Evolutionary conservation across 1,140 invertebrate species (phyloP), one percentile per base, ranked within the genome.

Genomic region (Hypsibius dujardini): DNA sequence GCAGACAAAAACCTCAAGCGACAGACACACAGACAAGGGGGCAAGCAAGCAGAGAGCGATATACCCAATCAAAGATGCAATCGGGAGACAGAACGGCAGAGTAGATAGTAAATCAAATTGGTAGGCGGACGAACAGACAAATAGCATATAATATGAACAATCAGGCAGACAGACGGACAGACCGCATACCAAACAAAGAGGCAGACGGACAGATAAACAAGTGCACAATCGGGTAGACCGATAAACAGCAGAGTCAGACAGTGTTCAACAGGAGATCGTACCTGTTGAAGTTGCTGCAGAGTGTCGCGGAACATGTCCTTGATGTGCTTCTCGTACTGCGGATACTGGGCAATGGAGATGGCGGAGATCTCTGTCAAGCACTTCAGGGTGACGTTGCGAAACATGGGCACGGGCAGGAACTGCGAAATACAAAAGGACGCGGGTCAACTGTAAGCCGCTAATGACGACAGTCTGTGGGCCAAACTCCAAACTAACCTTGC

Each of bases 381-480:
- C 79, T 97, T 96, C 70, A 99, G 82, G 60, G 95, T 96, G 12
- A 98, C 90, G 84, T 98, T 98, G 75, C 95, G 86, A 80, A 99
- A 99, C 84, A 95, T 87, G 69, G 94, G 93, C 72, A 97, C 92
- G 81, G 90, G 90, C 70, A 99, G 83, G 83, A 98, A 98, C 86
- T 89, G 79, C 59, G 82, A 81, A 77, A 76, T 77, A 73, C 70
- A 42, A 67, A 3, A 7, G 62, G 42, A 3, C 45, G 45, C 62
- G 3, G n/a, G 46, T 72, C 42, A 42, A 56, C 2, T 2, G 15
- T 3, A 12, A 70, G 46, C 45, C 46, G 69, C 3, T 56, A 56
- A 56, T n/a, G 50, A n/a, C 7, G n/a, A 56, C 7, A 56, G n/a
- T 28, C 2, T n/a, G 42, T 70, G 50, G 50, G 50, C 7, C 7